Conservation (phyloP, 1,140 invertebrate genomes). For the honey bee (Apis mellifera) region DNA sequence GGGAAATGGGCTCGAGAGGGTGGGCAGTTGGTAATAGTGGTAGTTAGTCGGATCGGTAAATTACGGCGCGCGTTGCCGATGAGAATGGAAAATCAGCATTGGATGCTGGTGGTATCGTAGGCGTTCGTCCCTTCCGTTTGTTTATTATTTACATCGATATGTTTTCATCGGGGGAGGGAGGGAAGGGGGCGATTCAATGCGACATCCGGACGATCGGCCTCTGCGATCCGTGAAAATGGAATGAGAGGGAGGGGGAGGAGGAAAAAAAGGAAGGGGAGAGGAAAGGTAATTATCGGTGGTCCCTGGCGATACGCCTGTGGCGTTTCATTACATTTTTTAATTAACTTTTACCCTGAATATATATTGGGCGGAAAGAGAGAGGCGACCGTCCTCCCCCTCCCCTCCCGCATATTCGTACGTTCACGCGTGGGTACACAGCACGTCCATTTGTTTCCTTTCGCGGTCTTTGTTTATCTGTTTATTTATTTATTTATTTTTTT, state of each 20-base stretch:
- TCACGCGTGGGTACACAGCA: slow-evolving; percentile 8
- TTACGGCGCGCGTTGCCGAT: slow-evolving; percentile 13
- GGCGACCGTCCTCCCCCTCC: not conserved
- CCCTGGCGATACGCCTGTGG: slow-evolving; percentile 24
- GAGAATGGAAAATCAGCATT: slow-evolving; percentile 45
- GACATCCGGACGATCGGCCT: slow-evolving; percentile 22
- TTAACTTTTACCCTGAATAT: slow-evolving; percentile 39
- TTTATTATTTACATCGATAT: slow-evolving; percentile 31
- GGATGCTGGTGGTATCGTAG: not conserved
- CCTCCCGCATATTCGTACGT: slow-evolving; percentile 38
- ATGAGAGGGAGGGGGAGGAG: not conserved
- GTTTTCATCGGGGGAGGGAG: not conserved
- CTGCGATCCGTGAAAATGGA: slow-evolving; percentile 15
- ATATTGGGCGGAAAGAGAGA: slow-evolving; percentile 21
- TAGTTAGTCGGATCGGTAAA: slow-evolving; percentile 52
- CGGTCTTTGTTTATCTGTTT: slow-evolving; percentile 2
- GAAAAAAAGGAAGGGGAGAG: no score
- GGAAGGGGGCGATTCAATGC: not conserved
- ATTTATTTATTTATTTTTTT: not conserved
- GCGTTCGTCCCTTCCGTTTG: not conserved
- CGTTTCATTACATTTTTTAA: slow-evolving; percentile 54
- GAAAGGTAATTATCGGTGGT: slow-evolving; percentile 34
- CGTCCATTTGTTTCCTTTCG: slow-evolving; percentile 38
- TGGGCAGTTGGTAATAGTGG: not conserved
- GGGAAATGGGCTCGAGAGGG: not conserved